phyloP scores from a whole-genome alignment of 1,140 invertebrate species.

The Mya arenaria region DNA sequence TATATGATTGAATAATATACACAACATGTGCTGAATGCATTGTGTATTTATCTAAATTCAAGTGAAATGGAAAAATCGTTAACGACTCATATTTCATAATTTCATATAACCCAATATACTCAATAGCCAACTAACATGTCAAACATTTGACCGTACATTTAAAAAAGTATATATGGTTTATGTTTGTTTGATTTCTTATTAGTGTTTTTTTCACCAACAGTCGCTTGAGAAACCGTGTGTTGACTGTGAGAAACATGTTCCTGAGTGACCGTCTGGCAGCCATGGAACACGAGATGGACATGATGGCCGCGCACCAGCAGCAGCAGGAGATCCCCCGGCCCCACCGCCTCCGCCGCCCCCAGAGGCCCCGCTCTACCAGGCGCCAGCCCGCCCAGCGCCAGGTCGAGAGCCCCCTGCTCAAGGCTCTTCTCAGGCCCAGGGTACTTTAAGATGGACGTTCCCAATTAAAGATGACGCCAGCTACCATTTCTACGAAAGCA shows the following conservation, averaged over 20 bases:
- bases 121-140: no score
- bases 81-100: no score
- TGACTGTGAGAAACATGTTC: constrained; percentile 50
- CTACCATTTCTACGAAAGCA: no score
- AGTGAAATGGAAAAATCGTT: background rate
- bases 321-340: background rate
- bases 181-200: background rate
- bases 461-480: no score
- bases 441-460: constrained; percentile 12
- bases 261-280: constrained; percentile 38
- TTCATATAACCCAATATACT: no score
- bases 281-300: constrained; percentile 30
- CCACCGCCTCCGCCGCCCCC: background rate
- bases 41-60: background rate
- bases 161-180: no score
- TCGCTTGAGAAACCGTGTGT: constrained; percentile 41
- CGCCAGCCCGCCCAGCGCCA: background rate
- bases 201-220: constrained; percentile 20
- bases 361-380: background rate
- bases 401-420: constrained; percentile 28
- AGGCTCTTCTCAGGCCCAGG: constrained; percentile 15
- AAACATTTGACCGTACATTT: background rate
- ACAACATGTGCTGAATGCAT: background rate
- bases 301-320: background rate
- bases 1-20: no score